Evolutionary conservation across 2,113 vertebrate genomes (phyloP), one percentile per base, ranked within the genome.

Genomic region (Pristiophorus japonicus): DNA sequence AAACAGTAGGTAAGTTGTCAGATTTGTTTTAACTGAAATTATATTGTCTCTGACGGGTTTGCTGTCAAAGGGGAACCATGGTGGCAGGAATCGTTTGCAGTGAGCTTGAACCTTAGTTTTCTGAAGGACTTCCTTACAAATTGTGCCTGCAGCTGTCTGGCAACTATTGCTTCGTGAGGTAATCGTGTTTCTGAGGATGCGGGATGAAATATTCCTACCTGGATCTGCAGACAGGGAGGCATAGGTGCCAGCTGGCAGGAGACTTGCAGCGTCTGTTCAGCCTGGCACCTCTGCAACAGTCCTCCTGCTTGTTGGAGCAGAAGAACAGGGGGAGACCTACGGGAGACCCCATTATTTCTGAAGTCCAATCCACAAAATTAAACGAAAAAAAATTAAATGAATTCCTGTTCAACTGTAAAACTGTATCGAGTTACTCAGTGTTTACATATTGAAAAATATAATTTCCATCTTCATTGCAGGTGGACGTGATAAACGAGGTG

Each of bases 401-500:
- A 55, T 73, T 70, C 47, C 12, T 42, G n/a, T 30, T 38, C 22
- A 95, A 59, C 38, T 92, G 81, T 85, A 90, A 95, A 73, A 1
- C 10, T 51, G 42, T 70, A 16, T 34, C 2, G 87, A 90, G 27
- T 88, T 85, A 38, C 27, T 47, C 16, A 45, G 34, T 42, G n/a
- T 27, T 87, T 18, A 65, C 47, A 66, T 67, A 12, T 88, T 85
- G 30, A 45, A 63, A 63, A 20, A 95, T 95, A 55, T 62, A 97
- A 96, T 92, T 96, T n/a, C n/a, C n/a, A n/a, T n/a, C n/a, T n/a
- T 97, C 63, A 96, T 95, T 95, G 5, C 97, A 99, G 99, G 99
- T 96, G 99, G 99, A 96, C 98, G 99, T 96, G 99, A 99, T 97
- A 99, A 99, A 96, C 97, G 99, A 98, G 99, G 99, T 63, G 99